Conservation (phyloP, 2,797 vertebrate species). For the Melanotaenia nigrans region DNA sequence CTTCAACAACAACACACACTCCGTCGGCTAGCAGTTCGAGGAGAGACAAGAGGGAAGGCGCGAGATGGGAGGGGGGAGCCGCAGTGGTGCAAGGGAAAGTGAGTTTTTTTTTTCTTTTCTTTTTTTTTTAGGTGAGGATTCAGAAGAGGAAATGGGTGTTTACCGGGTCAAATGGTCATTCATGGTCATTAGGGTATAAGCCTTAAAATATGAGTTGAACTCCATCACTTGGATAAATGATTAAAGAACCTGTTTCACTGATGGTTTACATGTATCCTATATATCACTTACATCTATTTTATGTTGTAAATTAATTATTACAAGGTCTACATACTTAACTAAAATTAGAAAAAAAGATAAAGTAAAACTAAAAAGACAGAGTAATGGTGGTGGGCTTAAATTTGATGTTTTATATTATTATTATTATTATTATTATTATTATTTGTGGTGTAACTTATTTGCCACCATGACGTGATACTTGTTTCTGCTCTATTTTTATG, state of each 20-base stretch:
- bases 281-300: background rate
- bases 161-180: background rate
- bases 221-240: background rate
- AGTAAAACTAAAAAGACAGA: no score
- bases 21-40: constrained; percentile 82
- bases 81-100: constrained; percentile 78
- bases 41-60: constrained; percentile 87
- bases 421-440: background rate
- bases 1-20: constrained; percentile 88
- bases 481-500: no score
- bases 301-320: background rate
- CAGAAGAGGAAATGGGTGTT: background rate
- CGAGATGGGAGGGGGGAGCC: constrained; percentile 81
- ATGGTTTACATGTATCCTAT: background rate
- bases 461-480: no score
- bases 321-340: background rate
- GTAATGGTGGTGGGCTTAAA: background rate
- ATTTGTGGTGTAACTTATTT: no score
- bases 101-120: constrained; percentile 67
- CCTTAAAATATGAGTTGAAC: background rate
- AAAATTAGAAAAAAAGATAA: background rate
- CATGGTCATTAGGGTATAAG: background rate
- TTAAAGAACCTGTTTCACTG: background rate
- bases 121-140: background rate
- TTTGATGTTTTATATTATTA: no score